Percentiles rank a stretch among this genome's conserved stretches.
Evolutionary conservation across 2,888 invertebrate genomes (phyloP).

Genomic region (Germaria angustata): DNA sequence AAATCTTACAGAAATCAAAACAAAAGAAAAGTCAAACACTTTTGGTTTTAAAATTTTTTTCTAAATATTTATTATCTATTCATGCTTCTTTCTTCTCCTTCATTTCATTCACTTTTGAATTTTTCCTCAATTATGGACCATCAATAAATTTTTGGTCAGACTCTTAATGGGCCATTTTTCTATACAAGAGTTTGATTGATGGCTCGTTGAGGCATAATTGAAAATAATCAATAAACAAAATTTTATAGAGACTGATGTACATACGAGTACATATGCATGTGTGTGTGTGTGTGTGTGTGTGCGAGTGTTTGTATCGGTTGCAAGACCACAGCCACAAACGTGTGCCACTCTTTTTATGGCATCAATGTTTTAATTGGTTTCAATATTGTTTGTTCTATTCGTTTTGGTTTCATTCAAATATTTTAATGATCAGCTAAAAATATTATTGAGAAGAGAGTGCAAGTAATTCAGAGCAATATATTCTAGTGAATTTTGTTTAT

Average conservation of each 20-base stretch:
- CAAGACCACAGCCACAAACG: slow-evolving; percentile 41
- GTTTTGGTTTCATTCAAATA: slow-evolving; percentile 22
- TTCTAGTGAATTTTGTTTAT: not conserved
- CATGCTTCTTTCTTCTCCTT: not conserved
- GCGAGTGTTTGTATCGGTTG: not conserved
- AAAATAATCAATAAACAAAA: slow-evolving; percentile 30
- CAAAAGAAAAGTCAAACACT: not conserved
- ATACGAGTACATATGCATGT: not conserved
- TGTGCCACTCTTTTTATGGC: slow-evolving; percentile 27
- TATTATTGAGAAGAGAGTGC: not conserved
- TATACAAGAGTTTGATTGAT: slow-evolving; percentile 16
- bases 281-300: not conserved
- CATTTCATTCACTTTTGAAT: not conserved
- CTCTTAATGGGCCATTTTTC: slow-evolving; percentile 23
- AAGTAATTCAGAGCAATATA: not conserved
- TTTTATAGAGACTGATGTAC: not conserved
- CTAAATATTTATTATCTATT: not conserved
- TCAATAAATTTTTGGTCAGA: slow-evolving; percentile 22
- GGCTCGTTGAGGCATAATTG: slow-evolving; percentile 5
- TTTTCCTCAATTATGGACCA: not conserved
- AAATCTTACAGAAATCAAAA: not conserved
- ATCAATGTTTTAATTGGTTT: slow-evolving; percentile 41
- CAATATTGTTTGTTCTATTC: slow-evolving; percentile 1
- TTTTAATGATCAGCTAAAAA: slow-evolving; percentile 14
- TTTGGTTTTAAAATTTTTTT: not conserved